Evolutionary conservation across 2,888 invertebrate species (phyloP).

Genomic region (Oligia latruncula): DNA sequence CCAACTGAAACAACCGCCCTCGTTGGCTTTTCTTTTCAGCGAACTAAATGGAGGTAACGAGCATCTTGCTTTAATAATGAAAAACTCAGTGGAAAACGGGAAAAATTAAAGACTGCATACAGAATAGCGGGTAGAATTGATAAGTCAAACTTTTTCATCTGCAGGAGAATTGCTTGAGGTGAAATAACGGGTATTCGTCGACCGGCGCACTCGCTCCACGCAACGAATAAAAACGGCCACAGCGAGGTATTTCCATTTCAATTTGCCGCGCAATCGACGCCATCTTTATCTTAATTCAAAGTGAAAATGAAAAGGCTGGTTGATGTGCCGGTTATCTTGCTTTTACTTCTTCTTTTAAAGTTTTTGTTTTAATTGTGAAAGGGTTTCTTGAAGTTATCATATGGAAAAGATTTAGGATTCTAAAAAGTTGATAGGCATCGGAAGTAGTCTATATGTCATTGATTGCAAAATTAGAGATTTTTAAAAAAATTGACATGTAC

Average conservation of each 20-base stretch:
- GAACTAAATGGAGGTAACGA: slow-evolving; percentile 83
- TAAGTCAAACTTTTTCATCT: slow-evolving; percentile 82
- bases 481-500: too few species aligned
- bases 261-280: slow-evolving; percentile 71
- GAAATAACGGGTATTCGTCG: slow-evolving; percentile 66
- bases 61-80: slow-evolving; percentile 82
- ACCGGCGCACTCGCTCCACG: slow-evolving; percentile 61
- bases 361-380: slow-evolving; percentile 15
- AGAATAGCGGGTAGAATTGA: slow-evolving; percentile 80
- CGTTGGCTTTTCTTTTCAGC: slow-evolving; percentile 73
- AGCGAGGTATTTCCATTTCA: slow-evolving; percentile 74
- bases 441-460: too few species aligned
- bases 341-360: slow-evolving; percentile 24
- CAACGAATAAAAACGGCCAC: slow-evolving; percentile 71
- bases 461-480: too few species aligned
- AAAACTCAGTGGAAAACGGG: slow-evolving; percentile 68
- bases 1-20: slow-evolving; percentile 80
- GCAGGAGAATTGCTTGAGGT: slow-evolving; percentile 72
- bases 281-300: slow-evolving; percentile 73
- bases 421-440: too few species aligned
- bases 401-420: too few species aligned
- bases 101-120: slow-evolving; percentile 75
- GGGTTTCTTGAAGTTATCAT: slow-evolving; percentile 26
- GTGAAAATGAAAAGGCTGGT: slow-evolving; percentile 64
- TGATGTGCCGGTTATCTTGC: slow-evolving; percentile 50